Base-by-base conservation (phyloP, 2,888 invertebrate genomes). In the Dendrolimus pini region DNA sequence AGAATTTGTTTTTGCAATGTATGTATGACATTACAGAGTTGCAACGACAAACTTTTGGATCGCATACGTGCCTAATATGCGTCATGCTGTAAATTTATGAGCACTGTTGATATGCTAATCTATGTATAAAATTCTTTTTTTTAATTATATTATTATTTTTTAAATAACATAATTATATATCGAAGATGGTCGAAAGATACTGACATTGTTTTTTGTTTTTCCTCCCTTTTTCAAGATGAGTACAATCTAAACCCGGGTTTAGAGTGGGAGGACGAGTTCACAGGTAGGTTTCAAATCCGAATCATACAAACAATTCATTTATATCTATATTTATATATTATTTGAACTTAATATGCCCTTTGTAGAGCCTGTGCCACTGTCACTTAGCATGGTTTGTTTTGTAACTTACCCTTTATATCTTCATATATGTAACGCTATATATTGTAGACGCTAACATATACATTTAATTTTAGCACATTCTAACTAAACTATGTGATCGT, bases 241-340 rank as follows among this genome's bases (percentile, higher is more conserved):
- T 97, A 97, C 97, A 97, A 97, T 97, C 97, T 97, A 95, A 97
- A 97, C 95, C 97, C 97, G 94, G 97, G 97, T 96, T 97, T 98
- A 97, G 98, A 98, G 94, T 98, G 98, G 98, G 98, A 98, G 95
- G 98, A 98, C 96, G 98, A 98, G 94, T 98, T 98, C 93, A 97
- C 97, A 98, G 97, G 98, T 98, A 98, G 97, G 97, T 96, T 93
- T 89, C 86, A 84, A 90, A 70, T 85, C 85, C 80, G 89, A 84
- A 84, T 82, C 86, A 84, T 83, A 75, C 78, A 83, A 75, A 80
- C 82, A 80, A 77, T 30, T 80, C 82, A 83, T 80, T 30, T 30
- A 47, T 47, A 47, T 47, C 47, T 47, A 47, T 47, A 47, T 47
- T 2, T 47, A 47, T 47, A 9, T 47, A 30, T 30, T 30, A 30